Evolutionary conservation across 2,797 vertebrate species (phyloP).

Genomic region (Todus mexicanus): DNA sequence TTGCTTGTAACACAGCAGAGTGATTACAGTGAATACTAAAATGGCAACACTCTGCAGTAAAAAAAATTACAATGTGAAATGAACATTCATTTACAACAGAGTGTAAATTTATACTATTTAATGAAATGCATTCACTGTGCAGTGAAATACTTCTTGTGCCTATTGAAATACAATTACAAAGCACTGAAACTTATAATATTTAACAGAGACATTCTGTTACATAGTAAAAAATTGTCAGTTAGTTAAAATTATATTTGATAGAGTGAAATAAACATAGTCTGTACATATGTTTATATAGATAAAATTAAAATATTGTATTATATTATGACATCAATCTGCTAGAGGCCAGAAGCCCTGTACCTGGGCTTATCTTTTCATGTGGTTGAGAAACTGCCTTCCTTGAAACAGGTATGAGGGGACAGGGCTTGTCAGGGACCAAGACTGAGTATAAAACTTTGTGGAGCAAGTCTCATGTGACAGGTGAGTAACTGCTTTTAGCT

Average conservation of each 20-base stretch:
- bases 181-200: constrained; percentile 58
- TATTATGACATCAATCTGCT: not conserved
- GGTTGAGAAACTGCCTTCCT: not conserved
- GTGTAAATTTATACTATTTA: constrained; percentile 66
- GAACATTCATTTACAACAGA: constrained; percentile 70
- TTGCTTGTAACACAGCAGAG: constrained; percentile 69
- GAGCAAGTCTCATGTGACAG: not conserved
- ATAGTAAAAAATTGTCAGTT: constrained; percentile 35
- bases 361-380: not conserved
- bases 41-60: constrained; percentile 66
- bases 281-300: constrained; percentile 3
- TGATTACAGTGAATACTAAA: constrained; percentile 74
- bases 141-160: constrained; percentile 54
- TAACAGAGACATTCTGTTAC: constrained; percentile 47
- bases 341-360: not conserved
- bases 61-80: constrained; percentile 70
- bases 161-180: constrained; percentile 66
- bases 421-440: rapidly evolving
- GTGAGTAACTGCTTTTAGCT: not conserved
- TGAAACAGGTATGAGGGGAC: too few relatives aligned
- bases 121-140: constrained; percentile 54
- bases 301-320: not conserved
- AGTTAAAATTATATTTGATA: constrained; percentile 54
- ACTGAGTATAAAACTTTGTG: not conserved
- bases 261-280: constrained; percentile 49